Percentiles rank a stretch among this genome's conserved stretches.
Conservation (phyloP, 2,113 vertebrate genomes). For the Gymnobelideus leadbeateri region DNA sequence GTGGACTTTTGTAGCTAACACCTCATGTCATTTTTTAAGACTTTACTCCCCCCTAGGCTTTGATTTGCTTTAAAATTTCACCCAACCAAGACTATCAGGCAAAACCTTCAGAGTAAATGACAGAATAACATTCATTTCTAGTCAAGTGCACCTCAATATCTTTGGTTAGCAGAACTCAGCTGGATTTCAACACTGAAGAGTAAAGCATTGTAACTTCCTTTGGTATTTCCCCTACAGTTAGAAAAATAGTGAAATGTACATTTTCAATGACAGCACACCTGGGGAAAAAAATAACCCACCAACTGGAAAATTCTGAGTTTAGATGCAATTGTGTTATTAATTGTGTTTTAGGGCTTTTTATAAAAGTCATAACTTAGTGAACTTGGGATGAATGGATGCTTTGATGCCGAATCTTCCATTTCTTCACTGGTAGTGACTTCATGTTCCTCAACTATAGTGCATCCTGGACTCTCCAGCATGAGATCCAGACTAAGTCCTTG, state of each 20-base stretch:
- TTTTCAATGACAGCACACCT: slow-evolving; percentile 55
- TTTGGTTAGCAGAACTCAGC: slow-evolving; percentile 54
- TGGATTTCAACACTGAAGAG: slow-evolving; percentile 50
- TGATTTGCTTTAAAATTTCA: slow-evolving; percentile 67
- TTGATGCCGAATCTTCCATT: slow-evolving; percentile 62
- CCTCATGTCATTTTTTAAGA: slow-evolving; percentile 32
- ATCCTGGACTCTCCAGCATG: slow-evolving; percentile 20
- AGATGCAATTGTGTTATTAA: slow-evolving; percentile 74
- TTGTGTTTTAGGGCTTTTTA: slow-evolving; percentile 71
- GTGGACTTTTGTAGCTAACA: slow-evolving; percentile 36
- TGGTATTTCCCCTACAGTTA: slow-evolving; percentile 50
- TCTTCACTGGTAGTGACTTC: slow-evolving; percentile 52
- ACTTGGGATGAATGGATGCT: slow-evolving; percentile 70
- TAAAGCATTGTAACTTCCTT: slow-evolving; percentile 50
- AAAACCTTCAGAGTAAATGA: slow-evolving; percentile 50
- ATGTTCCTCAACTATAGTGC: slow-evolving; percentile 17
- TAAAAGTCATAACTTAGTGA: slow-evolving; percentile 67
- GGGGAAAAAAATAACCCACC: slow-evolving; percentile 54
- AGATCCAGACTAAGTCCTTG: slow-evolving; percentile 27
- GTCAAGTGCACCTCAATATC: slow-evolving; percentile 26
- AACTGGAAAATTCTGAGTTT: slow-evolving; percentile 74
- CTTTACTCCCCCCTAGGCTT: slow-evolving; percentile 51
- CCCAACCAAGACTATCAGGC: slow-evolving; percentile 36
- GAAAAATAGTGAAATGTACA: slow-evolving; percentile 50
- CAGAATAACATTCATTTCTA: slow-evolving; percentile 51